Evolutionary conservation across 2,797 vertebrate genomes (phyloP).

Genomic region (Eutrigla gurnardus): DNA sequence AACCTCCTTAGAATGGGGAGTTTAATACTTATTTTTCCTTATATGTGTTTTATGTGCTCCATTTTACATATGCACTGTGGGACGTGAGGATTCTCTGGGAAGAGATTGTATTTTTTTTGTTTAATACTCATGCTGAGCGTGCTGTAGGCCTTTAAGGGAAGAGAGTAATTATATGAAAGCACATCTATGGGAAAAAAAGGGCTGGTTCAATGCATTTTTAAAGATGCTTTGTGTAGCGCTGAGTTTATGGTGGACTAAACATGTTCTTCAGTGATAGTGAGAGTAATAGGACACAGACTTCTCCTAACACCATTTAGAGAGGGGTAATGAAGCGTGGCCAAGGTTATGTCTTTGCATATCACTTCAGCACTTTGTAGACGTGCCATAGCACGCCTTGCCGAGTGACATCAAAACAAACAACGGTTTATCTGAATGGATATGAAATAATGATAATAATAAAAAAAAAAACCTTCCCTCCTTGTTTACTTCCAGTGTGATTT

Average conservation of each 20-base stretch:
- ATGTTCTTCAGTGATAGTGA: neutral
- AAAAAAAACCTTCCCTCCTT: neutral
- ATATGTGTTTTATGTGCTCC: slow-evolving; percentile 33
- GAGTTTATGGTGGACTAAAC: neutral
- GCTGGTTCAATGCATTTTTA: slow-evolving; percentile 1
- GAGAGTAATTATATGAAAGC: slow-evolving; percentile 43
- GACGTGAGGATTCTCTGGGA: slow-evolving; percentile 25
- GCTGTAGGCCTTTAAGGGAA: slow-evolving; percentile 6
- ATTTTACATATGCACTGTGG: slow-evolving; percentile 42
- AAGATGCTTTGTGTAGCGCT: neutral
- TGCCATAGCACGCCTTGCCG: neutral
- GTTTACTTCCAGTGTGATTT: slow-evolving; percentile 29
- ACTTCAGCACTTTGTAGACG: neutral
- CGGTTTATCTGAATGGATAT: slow-evolving; percentile 8
- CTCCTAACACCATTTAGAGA: slow-evolving; percentile 17
- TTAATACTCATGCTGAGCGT: slow-evolving; percentile 38
- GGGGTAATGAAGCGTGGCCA: slow-evolving; percentile 36
- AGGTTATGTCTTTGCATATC: slow-evolving; percentile 31
- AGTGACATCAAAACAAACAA: slow-evolving; percentile 16
- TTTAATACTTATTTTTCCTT: slow-evolving; percentile 34
- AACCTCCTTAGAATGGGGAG: slow-evolving; percentile 12
- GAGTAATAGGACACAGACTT: slow-evolving; percentile 2
- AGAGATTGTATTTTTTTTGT: slow-evolving; percentile 8
- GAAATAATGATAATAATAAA: neutral
- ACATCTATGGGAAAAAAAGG: slow-evolving; percentile 13